phyloP scores from a whole-genome alignment of 2,888 invertebrate genomes.

The Mamestra brassicae region DNA sequence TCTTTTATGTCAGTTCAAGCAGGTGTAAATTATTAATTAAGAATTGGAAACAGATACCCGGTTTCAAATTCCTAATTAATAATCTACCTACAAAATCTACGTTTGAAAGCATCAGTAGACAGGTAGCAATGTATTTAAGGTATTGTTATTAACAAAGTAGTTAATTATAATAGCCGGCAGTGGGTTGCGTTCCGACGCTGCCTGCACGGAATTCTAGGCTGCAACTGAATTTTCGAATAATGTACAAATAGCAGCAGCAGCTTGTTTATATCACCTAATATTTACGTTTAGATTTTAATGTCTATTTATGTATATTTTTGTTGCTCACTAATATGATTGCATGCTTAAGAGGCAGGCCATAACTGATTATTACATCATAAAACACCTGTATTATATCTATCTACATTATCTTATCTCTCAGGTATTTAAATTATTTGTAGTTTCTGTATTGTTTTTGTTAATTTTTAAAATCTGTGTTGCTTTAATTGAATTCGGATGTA shows the following conservation, averaged over 20 bases:
- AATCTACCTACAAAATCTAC: too few relatives aligned
- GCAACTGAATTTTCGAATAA: neutral
- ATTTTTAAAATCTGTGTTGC: too few relatives aligned
- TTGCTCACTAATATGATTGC: neutral
- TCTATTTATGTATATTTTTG: too few relatives aligned
- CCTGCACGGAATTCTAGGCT: slow-evolving; percentile 3
- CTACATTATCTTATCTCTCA: too few relatives aligned
- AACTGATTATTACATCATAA: too few relatives aligned
- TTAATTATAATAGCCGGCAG: neutral
- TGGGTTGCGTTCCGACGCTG: slow-evolving; percentile 6
- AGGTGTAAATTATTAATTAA: neutral
- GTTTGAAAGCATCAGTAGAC: neutral
- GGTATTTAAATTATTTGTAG: too few relatives aligned
- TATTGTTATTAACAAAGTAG: neutral
- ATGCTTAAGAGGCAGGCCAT: too few relatives aligned
- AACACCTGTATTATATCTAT: too few relatives aligned
- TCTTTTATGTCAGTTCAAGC: neutral
- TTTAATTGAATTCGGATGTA: too few relatives aligned
- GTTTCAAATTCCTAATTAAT: neutral
- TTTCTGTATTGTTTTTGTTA: too few relatives aligned
- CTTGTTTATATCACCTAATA: neutral
- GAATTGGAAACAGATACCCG: neutral
- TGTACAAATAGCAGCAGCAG: neutral
- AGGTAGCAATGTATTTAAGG: neutral
- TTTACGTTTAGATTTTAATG: neutral